Base-by-base conservation (phyloP, 2,113 vertebrate species). In the Misgurnus anguillicaudatus region DNA sequence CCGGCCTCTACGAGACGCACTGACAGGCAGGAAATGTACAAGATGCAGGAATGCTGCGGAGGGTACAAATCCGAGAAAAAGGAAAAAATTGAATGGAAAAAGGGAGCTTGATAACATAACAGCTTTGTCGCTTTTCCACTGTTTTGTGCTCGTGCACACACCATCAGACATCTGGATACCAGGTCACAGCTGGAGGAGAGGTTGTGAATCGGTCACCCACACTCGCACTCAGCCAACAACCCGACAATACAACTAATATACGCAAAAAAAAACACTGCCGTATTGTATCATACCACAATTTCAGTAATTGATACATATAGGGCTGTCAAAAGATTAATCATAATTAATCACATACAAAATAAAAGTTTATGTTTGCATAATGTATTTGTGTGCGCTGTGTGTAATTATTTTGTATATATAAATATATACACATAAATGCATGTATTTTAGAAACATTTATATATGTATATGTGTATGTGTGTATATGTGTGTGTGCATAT, bases 111-210 rank as follows among this genome's bases (percentile, higher is more conserved):
- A 55, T 41, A 41, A 77, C 41, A 74, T 66, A 8, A 71, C 24
- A 16, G 38, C 36, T 69, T 41, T 48, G 7, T 47, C 42, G 57
- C 69, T 66, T 42, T 24, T 65, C 61, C 53, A 19, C 21, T 53
- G 60, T 42, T 55, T 39, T 68, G 5, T 24, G 41, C 68, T 17
- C 51, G 10, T 31, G 51, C 57, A 60, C 45, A 19, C 51, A 62
- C 48, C 24, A 24, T 24, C 24, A 24, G 24, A 17, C 16, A 57
- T 68, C 21, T 45, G 36, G 41, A 74, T 45, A 10, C 38, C 71
- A 45, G 9, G 75, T 61, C 63, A 58, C 78, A 78, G 84, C 74
- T 80, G 75, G 78, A 63, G 63, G 21, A 83, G 19, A 65, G 51
- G 57, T 60, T 68, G 61, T 45, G 38, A 64, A 51, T 77, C 17